phyloP scores from a whole-genome alignment of 2,888 invertebrate genomes.

The Eledone cirrhosa region DNA sequence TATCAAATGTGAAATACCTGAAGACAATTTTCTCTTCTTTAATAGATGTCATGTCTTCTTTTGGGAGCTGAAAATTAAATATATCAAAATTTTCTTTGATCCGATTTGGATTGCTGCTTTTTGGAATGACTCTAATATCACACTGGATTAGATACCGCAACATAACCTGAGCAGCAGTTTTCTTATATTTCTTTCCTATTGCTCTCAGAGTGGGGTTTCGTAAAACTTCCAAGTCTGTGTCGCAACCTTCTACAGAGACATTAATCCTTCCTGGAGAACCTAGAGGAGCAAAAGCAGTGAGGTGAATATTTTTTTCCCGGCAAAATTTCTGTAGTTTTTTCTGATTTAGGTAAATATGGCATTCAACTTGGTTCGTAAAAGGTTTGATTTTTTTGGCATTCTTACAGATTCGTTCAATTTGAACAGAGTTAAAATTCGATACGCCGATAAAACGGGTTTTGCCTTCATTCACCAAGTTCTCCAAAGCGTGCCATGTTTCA shows the following conservation, averaged over 20 bases:
- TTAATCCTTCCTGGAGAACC: slow-evolving; percentile 41
- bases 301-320: slow-evolving; percentile 39
- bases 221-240: slow-evolving; percentile 36
- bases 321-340: slow-evolving; percentile 43
- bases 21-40: slow-evolving; percentile 40
- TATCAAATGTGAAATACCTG: slow-evolving; percentile 45
- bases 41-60: slow-evolving; percentile 41
- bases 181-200: slow-evolving; percentile 43
- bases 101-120: slow-evolving; percentile 42
- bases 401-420: slow-evolving; percentile 45
- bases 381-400: slow-evolving; percentile 40
- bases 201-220: slow-evolving; percentile 39
- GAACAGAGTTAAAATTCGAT: slow-evolving; percentile 54
- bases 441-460: slow-evolving; percentile 48
- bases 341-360: slow-evolving; percentile 54
- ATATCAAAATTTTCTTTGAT: slow-evolving; percentile 50
- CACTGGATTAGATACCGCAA: slow-evolving; percentile 48
- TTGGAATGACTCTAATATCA: slow-evolving; percentile 50
- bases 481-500: slow-evolving; percentile 51
- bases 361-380: slow-evolving; percentile 53
- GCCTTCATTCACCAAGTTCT: slow-evolving; percentile 41
- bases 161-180: slow-evolving; percentile 52
- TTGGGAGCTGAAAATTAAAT: slow-evolving; percentile 43
- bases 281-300: slow-evolving; percentile 50
- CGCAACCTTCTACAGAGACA: slow-evolving; percentile 28